These are phyloP conservation scores for Villa cingulata DNA, from an alignment of 2,888 invertebrate species.

Conservation along the genomic window DNA sequence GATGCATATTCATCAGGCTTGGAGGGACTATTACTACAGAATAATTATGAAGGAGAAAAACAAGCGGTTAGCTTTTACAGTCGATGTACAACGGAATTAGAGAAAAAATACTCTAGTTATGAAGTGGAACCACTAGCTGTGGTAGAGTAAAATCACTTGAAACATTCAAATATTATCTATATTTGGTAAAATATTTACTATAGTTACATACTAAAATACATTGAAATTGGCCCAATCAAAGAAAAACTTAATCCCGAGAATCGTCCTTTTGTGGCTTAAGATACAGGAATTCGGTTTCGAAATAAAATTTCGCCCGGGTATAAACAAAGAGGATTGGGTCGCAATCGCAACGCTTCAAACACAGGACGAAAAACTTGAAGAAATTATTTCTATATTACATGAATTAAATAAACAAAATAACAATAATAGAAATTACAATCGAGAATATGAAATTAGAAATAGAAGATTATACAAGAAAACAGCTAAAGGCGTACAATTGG, in stretches of 20 bases:
- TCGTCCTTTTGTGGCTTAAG: too few relatives aligned
- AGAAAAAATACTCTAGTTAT: too few relatives aligned
- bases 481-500: too few relatives aligned
- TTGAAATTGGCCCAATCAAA: not conserved
- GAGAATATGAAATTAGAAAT: too few relatives aligned
- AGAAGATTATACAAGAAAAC: too few relatives aligned
- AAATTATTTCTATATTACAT: not conserved
- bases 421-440: too few relatives aligned
- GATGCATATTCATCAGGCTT: too few relatives aligned
- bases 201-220: conserved; percentile 4
- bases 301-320: not conserved
- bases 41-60: too few relatives aligned
- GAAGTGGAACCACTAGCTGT: conserved; percentile 1
- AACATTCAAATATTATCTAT: conserved; percentile 1
- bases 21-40: too few relatives aligned
- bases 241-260: not conserved
- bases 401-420: conserved; percentile 7
- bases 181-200: not conserved
- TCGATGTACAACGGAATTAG: too few relatives aligned
- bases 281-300: conserved; percentile 5
- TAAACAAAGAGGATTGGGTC: conserved; percentile 3
- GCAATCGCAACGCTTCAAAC: not conserved
- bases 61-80: conserved; percentile 1
- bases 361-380: too few relatives aligned
- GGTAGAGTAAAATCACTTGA: conserved; percentile 1